These are phyloP conservation scores for Cloeon dipterum DNA, from an alignment of 2,888 invertebrate species.

Conservation along the genomic window DNA sequence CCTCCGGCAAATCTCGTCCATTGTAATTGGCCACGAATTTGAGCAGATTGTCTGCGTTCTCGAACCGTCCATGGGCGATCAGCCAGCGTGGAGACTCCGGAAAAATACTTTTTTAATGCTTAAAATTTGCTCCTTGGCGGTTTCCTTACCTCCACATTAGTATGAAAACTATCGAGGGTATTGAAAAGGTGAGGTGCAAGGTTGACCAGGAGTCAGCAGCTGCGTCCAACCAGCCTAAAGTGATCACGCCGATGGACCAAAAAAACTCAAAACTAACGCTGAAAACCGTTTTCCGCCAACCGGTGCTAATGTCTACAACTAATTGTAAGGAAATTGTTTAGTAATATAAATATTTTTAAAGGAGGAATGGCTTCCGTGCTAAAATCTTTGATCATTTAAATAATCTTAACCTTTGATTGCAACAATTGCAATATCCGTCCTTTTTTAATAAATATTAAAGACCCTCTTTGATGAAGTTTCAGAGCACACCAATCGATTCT, in stretches of 20 bases:
- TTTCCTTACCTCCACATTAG: conserved; percentile 8
- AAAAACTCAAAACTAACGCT: conserved; percentile 21
- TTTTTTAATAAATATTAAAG: too few relatives aligned
- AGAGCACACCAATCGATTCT: too few relatives aligned
- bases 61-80: conserved; percentile 15
- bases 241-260: conserved; percentile 22
- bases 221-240: conserved; percentile 18
- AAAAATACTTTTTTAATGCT: conserved; percentile 14
- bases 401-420: too few relatives aligned
- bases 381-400: too few relatives aligned
- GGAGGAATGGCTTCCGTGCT: too few relatives aligned
- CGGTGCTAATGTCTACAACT: conserved; percentile 21
- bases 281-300: conserved; percentile 17
- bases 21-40: conserved; percentile 18
- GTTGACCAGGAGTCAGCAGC: conserved; percentile 19
- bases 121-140: too few relatives aligned
- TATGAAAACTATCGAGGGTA: conserved; percentile 19
- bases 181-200: conserved; percentile 21
- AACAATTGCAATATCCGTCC: too few relatives aligned
- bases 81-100: conserved; percentile 24
- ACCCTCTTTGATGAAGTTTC: too few relatives aligned
- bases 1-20: conserved; percentile 6
- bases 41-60: conserved; percentile 17
- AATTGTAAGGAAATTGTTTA: too few relatives aligned
- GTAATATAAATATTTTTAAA: too few relatives aligned